A percentile compares a stretch with the other conserved stretches of the same genome.
Evolutionary conservation across 2,888 invertebrate species (phyloP).

Genomic region (Apodemia mormo): DNA sequence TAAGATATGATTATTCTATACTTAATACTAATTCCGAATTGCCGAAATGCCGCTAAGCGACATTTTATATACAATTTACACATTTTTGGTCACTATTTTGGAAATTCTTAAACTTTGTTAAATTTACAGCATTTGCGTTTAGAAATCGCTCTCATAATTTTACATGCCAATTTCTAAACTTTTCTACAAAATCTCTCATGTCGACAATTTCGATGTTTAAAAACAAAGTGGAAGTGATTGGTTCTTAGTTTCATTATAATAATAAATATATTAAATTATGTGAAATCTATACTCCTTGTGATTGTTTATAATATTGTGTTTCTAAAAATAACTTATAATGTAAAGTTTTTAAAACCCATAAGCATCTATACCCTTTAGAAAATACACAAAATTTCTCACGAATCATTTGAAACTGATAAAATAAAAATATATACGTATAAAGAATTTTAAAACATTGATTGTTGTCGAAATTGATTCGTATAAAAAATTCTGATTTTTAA

Average conservation of each 20-base stretch:
- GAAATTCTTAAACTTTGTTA: constrained; percentile 42
- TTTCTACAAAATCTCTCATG: constrained; percentile 3
- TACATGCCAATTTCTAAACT: constrained; percentile 3
- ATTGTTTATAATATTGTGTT: not conserved
- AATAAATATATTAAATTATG: no score
- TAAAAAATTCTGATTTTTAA: not conserved
- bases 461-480: not conserved
- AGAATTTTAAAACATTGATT: not conserved
- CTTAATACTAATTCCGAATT: constrained; percentile 47
- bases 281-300: not conserved
- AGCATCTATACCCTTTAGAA: constrained; percentile 14
- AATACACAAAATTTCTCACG: not conserved
- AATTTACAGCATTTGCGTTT: constrained; percentile 15
- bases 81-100: constrained; percentile 72
- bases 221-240: constrained; percentile 2
- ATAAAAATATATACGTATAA: constrained; percentile 11
- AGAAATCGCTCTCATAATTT: constrained; percentile 10
- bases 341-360: constrained; percentile 8
- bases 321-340: not conserved
- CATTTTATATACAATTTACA: constrained; percentile 48
- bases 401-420: not conserved
- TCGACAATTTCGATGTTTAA: not conserved
- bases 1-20: constrained; percentile 76
- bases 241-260: not conserved
- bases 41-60: constrained; percentile 42